A percentile compares a stretch with the other conserved stretches of the same genome.
phyloP scores from a whole-genome alignment of 1,140 invertebrate genomes.

The Dendroctonus valens region DNA sequence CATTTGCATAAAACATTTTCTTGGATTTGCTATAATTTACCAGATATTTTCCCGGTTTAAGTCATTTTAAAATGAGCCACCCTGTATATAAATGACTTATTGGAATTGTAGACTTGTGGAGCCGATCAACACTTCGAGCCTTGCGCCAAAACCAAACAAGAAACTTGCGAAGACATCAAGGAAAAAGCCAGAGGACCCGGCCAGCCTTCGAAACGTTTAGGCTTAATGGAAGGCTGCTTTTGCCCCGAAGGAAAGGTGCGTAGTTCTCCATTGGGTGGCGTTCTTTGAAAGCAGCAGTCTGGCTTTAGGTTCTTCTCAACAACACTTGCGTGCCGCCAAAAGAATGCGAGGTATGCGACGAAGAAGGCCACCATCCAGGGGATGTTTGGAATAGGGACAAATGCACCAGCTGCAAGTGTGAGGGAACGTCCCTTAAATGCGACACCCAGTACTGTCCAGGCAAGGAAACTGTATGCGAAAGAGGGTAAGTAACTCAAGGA shows the following conservation, averaged over 20 bases:
- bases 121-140: constrained; percentile 64
- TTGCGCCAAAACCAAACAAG: constrained; percentile 65
- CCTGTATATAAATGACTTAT: neutral
- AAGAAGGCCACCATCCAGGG: constrained; percentile 53
- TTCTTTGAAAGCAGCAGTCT: neutral
- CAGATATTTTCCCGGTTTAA: too few species aligned
- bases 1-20: too few species aligned
- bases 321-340: constrained; percentile 58
- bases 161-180: constrained; percentile 65
- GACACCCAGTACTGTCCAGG: constrained; percentile 59
- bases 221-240: constrained; percentile 74
- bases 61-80: too few species aligned
- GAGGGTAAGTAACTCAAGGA: constrained; percentile 45
- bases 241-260: constrained; percentile 69
- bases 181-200: constrained; percentile 37
- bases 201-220: constrained; percentile 54
- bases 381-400: constrained; percentile 62
- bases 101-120: constrained; percentile 49
- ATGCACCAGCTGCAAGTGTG: constrained; percentile 75
- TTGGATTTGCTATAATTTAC: too few species aligned
- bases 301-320: constrained; percentile 57
- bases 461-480: constrained; percentile 59
- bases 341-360: constrained; percentile 67
- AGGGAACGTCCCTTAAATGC: constrained; percentile 55
- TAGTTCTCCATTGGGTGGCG: neutral